These are phyloP conservation scores for Cinclus mexicanus DNA, from an alignment of 2,113 vertebrate species.

Conservation along the genomic window DNA sequence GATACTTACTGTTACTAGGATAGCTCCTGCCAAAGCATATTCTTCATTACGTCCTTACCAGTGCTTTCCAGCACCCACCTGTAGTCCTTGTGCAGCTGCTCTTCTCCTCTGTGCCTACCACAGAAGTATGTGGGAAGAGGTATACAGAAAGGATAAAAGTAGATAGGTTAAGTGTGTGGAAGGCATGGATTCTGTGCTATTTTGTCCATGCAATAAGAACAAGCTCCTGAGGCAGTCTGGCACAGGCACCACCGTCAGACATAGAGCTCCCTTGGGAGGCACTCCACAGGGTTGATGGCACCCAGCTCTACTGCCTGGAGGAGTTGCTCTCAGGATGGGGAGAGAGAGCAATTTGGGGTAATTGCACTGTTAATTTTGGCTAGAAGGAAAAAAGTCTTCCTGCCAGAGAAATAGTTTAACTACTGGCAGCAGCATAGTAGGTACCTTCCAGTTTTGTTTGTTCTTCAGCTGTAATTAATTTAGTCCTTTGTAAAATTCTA, in stretches of 20 bases:
- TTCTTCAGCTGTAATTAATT: slow-evolving; percentile 19
- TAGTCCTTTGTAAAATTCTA: slow-evolving; percentile 6
- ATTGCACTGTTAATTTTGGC: neutral
- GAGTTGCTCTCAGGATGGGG: neutral
- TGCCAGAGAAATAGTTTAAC: slow-evolving; percentile 8
- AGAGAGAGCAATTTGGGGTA: neutral
- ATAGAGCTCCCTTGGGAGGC: neutral
- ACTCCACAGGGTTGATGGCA: neutral
- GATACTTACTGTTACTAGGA: neutral
- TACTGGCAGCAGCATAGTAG: neutral
- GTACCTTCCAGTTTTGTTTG: neutral
- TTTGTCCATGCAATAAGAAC: neutral
- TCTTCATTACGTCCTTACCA: neutral
- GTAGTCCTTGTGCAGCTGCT: neutral
- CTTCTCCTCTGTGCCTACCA: neutral
- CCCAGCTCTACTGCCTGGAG: neutral
- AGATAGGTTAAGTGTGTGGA: neutral
- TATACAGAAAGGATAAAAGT: neutral
- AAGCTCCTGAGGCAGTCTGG: neutral
- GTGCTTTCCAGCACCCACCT: neutral
- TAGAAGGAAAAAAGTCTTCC: neutral
- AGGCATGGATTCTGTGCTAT: neutral
- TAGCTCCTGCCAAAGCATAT: neutral
- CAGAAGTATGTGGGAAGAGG: neutral
- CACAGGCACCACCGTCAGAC: neutral